phyloP scores from a whole-genome alignment of 1,140 invertebrate species.

The Magallana angulata region DNA sequence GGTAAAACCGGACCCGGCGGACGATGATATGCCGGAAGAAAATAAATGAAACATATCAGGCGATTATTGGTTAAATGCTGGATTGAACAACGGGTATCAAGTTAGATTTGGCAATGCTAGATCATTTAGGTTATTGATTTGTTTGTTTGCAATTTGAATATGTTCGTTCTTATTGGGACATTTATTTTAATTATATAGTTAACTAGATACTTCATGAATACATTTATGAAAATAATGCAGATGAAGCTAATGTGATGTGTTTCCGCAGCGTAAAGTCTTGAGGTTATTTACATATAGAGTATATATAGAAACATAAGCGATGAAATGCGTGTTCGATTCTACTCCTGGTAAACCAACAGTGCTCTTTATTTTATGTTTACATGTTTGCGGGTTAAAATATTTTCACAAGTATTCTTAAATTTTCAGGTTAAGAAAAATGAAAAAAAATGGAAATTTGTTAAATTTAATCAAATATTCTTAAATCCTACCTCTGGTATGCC shows the following conservation, averaged over 20 bases:
- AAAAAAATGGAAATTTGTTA: neutral
- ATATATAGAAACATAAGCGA: neutral
- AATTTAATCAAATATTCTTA: neutral
- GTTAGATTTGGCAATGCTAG: no score
- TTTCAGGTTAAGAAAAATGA: no score
- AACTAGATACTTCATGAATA: no score
- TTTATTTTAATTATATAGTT: no score
- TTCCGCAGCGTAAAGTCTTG: neutral
- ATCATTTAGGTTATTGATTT: no score
- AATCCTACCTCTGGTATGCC: neutral
- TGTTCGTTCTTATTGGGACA: no score
- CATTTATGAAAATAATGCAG: no score
- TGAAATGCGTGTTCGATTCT: neutral
- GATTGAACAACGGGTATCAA: no score
- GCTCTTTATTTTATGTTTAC: neutral
- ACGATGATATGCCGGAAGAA: slow-evolving; percentile 32
- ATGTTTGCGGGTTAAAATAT: slow-evolving; percentile 15
- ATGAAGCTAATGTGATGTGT: no score
- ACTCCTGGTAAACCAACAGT: neutral
- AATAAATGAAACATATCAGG: neutral
- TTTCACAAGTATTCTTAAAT: neutral
- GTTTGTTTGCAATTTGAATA: no score
- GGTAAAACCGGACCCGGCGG: slow-evolving; percentile 48
- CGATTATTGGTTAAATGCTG: neutral
- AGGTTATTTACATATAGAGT: neutral